Evolutionary conservation across 2,888 invertebrate genomes (phyloP).

Genomic region (Hedya salicella): DNA sequence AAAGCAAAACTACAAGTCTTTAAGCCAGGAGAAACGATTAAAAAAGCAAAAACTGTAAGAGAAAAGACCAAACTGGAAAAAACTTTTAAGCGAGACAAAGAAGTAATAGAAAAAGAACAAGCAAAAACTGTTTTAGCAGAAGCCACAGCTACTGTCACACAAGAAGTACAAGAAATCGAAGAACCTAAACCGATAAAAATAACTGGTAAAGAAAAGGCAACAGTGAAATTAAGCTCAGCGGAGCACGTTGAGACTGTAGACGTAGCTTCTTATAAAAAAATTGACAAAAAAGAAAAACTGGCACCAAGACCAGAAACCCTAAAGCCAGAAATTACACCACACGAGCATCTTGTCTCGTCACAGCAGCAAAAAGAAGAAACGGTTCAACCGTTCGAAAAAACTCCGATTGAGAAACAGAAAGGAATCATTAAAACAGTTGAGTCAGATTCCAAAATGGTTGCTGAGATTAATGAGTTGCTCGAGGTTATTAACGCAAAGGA

Average conservation of each 20-base stretch:
- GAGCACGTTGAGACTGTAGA: constrained; percentile 86
- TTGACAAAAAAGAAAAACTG: constrained; percentile 81
- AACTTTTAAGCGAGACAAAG: constrained; percentile 65
- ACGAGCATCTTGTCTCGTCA: constrained; percentile 85
- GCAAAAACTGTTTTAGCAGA: constrained; percentile 71
- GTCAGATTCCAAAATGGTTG: constrained; percentile 85
- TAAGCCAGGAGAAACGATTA: constrained; percentile 78
- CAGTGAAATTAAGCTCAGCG: constrained; percentile 82
- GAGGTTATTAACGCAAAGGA: constrained; percentile 90
- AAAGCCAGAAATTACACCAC: constrained; percentile 80
- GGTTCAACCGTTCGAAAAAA: constrained; percentile 81
- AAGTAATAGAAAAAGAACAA: constrained; percentile 55
- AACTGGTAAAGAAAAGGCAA: constrained; percentile 75
- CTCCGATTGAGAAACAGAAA: constrained; percentile 83
- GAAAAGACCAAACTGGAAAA: constrained; percentile 81
- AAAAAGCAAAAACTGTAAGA: constrained; percentile 77
- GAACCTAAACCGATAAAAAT: constrained; percentile 82
- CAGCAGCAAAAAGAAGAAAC: constrained; percentile 85
- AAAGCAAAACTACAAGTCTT: constrained; percentile 91
- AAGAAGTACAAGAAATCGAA: constrained; percentile 82
- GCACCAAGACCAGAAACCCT: constrained; percentile 74
- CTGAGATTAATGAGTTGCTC: constrained; percentile 90
- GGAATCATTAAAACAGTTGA: constrained; percentile 83
- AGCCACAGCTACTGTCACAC: constrained; percentile 76
- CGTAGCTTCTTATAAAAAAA: constrained; percentile 86